These are phyloP conservation scores for Drosophila aff. DNA, from an alignment of 1,140 invertebrate species.

Conservation along the genomic window DNA sequence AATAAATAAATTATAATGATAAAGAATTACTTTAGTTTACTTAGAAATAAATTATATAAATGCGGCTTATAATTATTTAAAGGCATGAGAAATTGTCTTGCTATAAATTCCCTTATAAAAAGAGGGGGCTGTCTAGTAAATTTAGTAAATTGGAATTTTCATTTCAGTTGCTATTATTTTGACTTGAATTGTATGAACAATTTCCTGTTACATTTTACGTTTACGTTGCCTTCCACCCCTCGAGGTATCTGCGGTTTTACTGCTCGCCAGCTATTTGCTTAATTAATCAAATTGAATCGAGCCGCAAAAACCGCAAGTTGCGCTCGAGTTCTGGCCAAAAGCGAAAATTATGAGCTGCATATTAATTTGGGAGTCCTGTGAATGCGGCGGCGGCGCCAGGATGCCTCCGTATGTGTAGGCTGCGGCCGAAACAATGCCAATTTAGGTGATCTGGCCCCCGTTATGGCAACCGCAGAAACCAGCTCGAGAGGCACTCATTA, in stretches of 20 bases:
- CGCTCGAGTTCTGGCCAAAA: conserved; percentile 36
- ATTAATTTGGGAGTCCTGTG: conserved; percentile 36
- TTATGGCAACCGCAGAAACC: conserved; percentile 45
- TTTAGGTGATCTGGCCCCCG: conserved; percentile 28
- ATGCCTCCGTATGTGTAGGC: neutral
- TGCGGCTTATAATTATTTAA: neutral
- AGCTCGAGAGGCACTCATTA: conserved; percentile 74
- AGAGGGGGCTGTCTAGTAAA: neutral
- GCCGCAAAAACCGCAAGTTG: conserved; percentile 55
- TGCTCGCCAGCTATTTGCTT: conserved; percentile 41
- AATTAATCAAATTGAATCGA: conserved; percentile 64
- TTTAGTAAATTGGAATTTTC: too few species aligned
- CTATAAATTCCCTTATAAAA: neutral
- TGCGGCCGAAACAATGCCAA: conserved; percentile 42
- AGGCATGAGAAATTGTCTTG: neutral
- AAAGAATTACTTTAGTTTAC: neutral
- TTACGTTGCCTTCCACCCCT: neutral
- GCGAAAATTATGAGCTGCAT: conserved; percentile 53
- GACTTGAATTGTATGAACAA: neutral
- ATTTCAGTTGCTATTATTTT: neutral
- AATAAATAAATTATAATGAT: too few species aligned
- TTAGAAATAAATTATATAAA: neutral
- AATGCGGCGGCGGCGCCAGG: conserved; percentile 1
- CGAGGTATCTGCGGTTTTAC: conserved; percentile 26
- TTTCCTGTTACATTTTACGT: conserved; percentile 19